Conservation (phyloP, 1,140 invertebrate genomes). For the Conus betulinus region DNA sequence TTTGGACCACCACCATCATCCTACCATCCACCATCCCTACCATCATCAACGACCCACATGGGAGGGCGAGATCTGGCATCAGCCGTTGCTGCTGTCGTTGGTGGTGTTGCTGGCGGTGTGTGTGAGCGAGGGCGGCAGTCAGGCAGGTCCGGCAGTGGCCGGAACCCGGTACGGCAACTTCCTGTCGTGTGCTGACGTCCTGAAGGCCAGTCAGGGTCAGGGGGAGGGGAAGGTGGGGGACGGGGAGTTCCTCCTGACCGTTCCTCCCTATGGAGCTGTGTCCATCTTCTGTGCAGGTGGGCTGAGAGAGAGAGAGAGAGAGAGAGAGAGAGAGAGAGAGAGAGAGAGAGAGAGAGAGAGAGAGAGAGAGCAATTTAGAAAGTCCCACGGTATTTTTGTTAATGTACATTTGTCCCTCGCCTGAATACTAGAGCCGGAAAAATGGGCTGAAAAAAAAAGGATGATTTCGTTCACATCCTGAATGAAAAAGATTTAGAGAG, state of each 20-base stretch:
- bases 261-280: not conserved
- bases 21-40: not conserved
- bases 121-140: not conserved
- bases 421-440: too few species aligned
- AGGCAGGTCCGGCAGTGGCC: not conserved
- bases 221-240: not conserved
- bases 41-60: not conserved
- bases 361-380: too few species aligned
- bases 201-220: not conserved
- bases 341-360: too few species aligned
- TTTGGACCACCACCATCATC: not conserved
- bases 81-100: not conserved
- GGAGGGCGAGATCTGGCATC: not conserved
- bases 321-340: too few species aligned
- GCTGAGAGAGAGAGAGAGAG: too few species aligned
- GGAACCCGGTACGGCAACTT: not conserved
- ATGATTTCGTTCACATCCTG: too few species aligned
- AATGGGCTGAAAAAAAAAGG: too few species aligned
- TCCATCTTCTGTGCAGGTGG: constrained; percentile 26
- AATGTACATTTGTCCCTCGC: too few species aligned
- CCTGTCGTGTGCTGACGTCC: constrained; percentile 17
- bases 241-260: not conserved
- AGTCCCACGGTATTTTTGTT: too few species aligned
- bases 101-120: not conserved
- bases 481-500: too few species aligned